phyloP scores from a whole-genome alignment of 2,888 invertebrate genomes.

The Xestia ashworthii region DNA sequence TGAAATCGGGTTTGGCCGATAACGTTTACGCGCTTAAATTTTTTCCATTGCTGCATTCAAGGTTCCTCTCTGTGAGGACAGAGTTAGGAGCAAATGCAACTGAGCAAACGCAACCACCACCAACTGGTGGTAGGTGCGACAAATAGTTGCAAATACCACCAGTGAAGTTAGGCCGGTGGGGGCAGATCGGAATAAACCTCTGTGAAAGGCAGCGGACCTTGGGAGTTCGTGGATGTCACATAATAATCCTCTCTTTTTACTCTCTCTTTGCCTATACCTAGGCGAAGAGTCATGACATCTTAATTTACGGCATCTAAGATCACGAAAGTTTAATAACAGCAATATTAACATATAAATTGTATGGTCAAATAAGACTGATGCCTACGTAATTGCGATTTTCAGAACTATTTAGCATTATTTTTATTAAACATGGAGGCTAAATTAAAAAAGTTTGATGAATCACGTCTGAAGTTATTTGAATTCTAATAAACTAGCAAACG shows the following conservation, averaged over 20 bases:
- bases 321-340: constrained; percentile 18
- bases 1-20: too few relatives aligned
- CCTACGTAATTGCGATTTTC: constrained; percentile 31
- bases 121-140: too few relatives aligned
- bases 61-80: not conserved
- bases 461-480: constrained; percentile 5
- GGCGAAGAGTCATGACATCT: not conserved
- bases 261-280: not conserved
- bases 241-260: not conserved
- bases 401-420: constrained; percentile 52
- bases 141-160: too few relatives aligned
- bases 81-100: too few relatives aligned
- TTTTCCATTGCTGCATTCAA: not conserved
- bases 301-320: not conserved
- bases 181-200: too few relatives aligned
- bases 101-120: too few relatives aligned
- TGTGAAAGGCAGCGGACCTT: not conserved
- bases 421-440: constrained; percentile 30
- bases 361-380: constrained; percentile 11
- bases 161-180: too few relatives aligned
- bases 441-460: constrained; percentile 47
- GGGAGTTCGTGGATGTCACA: not conserved
- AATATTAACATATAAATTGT: constrained; percentile 59
- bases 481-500: not conserved
- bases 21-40: too few relatives aligned